Conservation (phyloP, 2,797 vertebrate genomes). For the Decapterus maruadsi region DNA sequence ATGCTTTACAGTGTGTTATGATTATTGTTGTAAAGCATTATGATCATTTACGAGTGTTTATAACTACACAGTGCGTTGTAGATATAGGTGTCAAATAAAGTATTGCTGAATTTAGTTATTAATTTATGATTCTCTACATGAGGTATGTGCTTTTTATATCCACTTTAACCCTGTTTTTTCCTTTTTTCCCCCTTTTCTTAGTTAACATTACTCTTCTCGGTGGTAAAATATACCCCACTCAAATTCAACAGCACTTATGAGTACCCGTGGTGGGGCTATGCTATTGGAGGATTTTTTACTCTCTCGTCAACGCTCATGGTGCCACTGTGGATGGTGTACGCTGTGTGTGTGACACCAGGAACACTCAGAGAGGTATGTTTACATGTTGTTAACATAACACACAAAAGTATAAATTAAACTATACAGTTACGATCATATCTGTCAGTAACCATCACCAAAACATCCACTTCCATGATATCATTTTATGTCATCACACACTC, state of each 20-base stretch:
- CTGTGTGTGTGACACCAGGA: slow-evolving; percentile 80
- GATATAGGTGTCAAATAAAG: no score
- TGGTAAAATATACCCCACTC: slow-evolving; percentile 84
- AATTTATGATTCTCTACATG: no score
- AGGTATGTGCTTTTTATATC: no score
- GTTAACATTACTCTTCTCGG: slow-evolving; percentile 84
- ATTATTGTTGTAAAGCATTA: no score
- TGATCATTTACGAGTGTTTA: no score
- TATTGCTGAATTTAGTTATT: no score
- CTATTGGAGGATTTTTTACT: slow-evolving; percentile 83
- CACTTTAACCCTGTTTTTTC: background rate
- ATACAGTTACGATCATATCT: background rate
- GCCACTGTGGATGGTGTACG: slow-evolving; percentile 85
- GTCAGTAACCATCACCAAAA: no score
- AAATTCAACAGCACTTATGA: slow-evolving; percentile 86
- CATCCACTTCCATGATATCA: no score
- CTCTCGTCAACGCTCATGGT: slow-evolving; percentile 86
- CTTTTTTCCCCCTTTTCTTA: slow-evolving; percentile 39
- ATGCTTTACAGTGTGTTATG: no score
- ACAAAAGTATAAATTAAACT: background rate
- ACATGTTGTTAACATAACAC: background rate
- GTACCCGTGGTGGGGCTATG: slow-evolving; percentile 89
- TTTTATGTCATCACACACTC: no score
- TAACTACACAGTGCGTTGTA: no score
- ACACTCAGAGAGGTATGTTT: slow-evolving; percentile 79